Evolutionary conservation across 2,113 vertebrate genomes (phyloP).

Genomic region (Dromiciops gliroides): DNA sequence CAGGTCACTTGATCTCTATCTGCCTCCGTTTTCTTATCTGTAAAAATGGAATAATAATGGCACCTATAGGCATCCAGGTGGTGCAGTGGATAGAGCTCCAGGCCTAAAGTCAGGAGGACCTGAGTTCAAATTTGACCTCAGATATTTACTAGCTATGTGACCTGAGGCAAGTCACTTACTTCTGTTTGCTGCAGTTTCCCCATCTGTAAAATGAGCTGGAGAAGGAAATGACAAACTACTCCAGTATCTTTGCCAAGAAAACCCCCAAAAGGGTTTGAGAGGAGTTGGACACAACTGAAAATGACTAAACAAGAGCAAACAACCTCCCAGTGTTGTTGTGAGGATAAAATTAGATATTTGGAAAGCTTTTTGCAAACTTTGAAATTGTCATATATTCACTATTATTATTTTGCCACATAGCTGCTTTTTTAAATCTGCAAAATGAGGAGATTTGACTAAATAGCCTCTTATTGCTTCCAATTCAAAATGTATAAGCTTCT

Average conservation of each 20-base stretch:
- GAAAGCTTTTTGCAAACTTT: background rate
- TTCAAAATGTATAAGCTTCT: background rate
- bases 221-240: background rate
- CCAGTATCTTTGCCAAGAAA: background rate
- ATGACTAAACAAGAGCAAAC: background rate
- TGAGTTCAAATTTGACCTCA: no score
- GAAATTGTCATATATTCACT: no score
- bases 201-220: no score
- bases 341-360: background rate
- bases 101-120: no score
- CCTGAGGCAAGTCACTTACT: no score
- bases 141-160: no score
- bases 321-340: background rate
- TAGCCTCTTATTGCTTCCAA: background rate
- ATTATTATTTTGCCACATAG: background rate
- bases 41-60: background rate
- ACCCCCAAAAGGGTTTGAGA: background rate
- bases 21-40: background rate
- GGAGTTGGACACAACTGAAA: background rate
- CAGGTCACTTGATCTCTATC: background rate
- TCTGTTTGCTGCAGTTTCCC: no score
- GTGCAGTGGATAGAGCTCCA: no score
- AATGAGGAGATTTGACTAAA: background rate
- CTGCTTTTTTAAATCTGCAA: background rate
- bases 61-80: no score